Evolutionary conservation across 2,113 vertebrate genomes (phyloP).

Genomic region (Hiodon tergisus): DNA sequence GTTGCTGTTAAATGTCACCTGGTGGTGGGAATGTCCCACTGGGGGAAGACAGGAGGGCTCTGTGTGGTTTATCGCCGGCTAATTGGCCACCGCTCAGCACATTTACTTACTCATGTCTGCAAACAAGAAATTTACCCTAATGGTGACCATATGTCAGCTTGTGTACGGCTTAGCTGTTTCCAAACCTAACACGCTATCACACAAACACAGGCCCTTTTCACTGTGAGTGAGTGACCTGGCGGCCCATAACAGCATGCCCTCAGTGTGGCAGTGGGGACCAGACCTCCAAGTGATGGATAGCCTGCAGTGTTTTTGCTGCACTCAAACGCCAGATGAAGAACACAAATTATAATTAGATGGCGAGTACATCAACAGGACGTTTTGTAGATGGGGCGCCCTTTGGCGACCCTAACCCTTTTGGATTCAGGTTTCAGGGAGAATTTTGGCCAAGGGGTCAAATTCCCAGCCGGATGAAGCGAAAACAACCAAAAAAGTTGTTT

Average conservation of each 20-base stretch:
- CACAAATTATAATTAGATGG: neutral
- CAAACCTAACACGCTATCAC: neutral
- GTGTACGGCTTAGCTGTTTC: neutral
- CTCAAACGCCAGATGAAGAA: neutral
- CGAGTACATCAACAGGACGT: neutral
- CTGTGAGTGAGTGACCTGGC: neutral
- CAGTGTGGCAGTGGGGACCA: neutral
- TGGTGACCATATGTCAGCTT: conserved; percentile 1
- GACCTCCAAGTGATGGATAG: no score
- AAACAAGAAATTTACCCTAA: conserved; percentile 1
- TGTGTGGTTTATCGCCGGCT: neutral
- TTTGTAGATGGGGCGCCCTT: neutral
- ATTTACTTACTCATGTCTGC: conserved; percentile 5
- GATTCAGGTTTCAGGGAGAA: neutral
- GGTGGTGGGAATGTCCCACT: neutral
- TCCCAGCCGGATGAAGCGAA: neutral
- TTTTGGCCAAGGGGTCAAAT: neutral
- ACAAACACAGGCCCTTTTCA: neutral
- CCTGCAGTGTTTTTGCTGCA: neutral
- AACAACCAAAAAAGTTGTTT: neutral
- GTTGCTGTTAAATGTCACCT: no score
- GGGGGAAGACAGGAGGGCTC: neutral
- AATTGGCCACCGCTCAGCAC: neutral
- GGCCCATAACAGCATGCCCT: neutral
- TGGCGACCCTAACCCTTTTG: neutral